Evolutionary conservation across 2,797 vertebrate species (phyloP).

Genomic region (Chaetodon trifasciatus): DNA sequence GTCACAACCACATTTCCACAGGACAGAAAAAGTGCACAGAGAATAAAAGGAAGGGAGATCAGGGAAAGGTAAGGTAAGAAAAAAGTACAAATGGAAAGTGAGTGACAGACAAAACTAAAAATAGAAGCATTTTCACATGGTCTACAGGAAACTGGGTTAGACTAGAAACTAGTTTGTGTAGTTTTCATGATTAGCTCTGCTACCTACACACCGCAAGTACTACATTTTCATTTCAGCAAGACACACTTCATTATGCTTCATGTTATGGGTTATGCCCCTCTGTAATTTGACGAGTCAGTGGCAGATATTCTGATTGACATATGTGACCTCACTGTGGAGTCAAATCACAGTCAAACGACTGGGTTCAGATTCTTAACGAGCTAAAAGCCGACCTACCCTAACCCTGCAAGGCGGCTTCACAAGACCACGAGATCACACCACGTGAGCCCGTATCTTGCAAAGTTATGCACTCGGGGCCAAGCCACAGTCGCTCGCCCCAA

Average conservation of each 20-base stretch:
- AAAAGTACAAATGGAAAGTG: slow-evolving; percentile 31
- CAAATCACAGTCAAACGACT: slow-evolving; percentile 7
- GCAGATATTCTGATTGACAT: slow-evolving; percentile 29
- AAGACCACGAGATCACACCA: too few species aligned
- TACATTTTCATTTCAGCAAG: slow-evolving; percentile 23
- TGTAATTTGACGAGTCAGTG: slow-evolving; percentile 18
- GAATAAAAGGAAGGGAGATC: slow-evolving; percentile 21
- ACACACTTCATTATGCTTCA: slow-evolving; percentile 10
- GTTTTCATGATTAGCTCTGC: slow-evolving; percentile 18
- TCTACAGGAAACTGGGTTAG: slow-evolving; percentile 42
- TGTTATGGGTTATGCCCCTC: slow-evolving; percentile 21
- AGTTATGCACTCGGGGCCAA: too few species aligned
- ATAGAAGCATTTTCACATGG: slow-evolving; percentile 18
- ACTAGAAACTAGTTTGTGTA: slow-evolving; percentile 20
- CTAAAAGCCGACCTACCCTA: background rate
- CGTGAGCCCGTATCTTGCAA: too few species aligned
- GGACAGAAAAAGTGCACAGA: slow-evolving; percentile 4
- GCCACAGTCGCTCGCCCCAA: too few species aligned
- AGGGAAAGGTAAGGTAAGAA: slow-evolving; percentile 13
- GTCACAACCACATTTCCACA: slow-evolving; percentile 13
- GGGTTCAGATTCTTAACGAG: slow-evolving; percentile 6
- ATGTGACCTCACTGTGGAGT: slow-evolving; percentile 13
- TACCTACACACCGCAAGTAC: background rate
- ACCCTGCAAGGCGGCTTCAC: too few species aligned
- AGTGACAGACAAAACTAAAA: slow-evolving; percentile 38